phyloP scores from a whole-genome alignment of 2,113 vertebrate genomes.

The Actinemys pallida region DNA sequence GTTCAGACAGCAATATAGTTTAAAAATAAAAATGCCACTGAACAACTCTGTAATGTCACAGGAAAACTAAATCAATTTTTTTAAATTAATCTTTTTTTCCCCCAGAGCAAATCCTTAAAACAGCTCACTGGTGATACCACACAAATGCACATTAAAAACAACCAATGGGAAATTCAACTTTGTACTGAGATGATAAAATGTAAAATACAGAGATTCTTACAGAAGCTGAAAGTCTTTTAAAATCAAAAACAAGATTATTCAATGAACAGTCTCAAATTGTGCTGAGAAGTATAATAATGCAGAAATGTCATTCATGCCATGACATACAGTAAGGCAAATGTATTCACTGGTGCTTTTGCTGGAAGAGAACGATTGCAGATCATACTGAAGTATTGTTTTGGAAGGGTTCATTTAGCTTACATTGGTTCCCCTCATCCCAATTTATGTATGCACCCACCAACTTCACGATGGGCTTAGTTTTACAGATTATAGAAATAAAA shows the following conservation, averaged over 20 bases:
- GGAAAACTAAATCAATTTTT: neutral
- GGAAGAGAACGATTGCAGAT: neutral
- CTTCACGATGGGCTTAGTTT: neutral
- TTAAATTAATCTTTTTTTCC: neutral
- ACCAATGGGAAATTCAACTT: neutral
- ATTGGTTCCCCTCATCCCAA: neutral
- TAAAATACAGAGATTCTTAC: neutral
- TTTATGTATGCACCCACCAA: neutral
- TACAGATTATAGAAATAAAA: neutral
- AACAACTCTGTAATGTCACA: neutral
- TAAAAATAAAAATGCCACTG: neutral
- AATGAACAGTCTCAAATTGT: neutral
- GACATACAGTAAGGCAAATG: neutral
- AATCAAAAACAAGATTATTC: neutral
- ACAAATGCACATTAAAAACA: neutral
- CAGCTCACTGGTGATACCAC: neutral
- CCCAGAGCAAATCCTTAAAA: neutral
- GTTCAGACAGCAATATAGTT: neutral
- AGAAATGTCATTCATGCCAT: neutral
- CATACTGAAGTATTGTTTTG: neutral
- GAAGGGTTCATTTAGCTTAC: neutral
- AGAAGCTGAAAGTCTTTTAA: neutral
- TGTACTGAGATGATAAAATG: neutral
- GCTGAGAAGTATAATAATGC: neutral
- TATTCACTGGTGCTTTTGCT: neutral